Evolutionary conservation across 2,888 invertebrate species (phyloP), one percentile per base, ranked within the genome.

Genomic region (Melolontha melolontha): DNA sequence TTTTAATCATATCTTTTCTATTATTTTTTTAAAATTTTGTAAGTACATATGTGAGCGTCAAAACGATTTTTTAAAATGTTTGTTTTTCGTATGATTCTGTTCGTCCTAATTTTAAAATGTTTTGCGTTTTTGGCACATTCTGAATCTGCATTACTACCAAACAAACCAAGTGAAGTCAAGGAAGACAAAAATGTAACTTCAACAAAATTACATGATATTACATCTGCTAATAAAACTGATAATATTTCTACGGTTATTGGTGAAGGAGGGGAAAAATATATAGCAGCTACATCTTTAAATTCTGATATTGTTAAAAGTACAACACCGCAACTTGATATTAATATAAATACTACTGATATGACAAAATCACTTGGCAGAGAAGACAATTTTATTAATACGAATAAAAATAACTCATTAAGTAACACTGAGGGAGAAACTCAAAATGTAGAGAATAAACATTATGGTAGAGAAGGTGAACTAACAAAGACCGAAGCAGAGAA

Each of bases 11-110:
- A 39, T 10, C 14, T 64, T 55, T 47, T 11, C 16, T 16, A 49
- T 66, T 14, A n/a, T 66, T 66, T 51, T 54, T 64, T 64, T 50
- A 57, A 64, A 64, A 57, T 64, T 68, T 29, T n/a, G 39, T 34
- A 41, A 55, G 47, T 34, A 50, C 57, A 39, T 42, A 64, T 64
- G 68, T 57, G 49, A 68, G 14, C 42, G 27, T 40, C 34, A n/a
- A 27, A 12, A 27, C 10, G 16, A n/a, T 39, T 29, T 29, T 49
- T 42, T 55, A 63, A 55, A 27, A 69, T 69, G 68, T 69, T 65
- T 66, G 22, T 42, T 69, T 69, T 69, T 39, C 59, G 52, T 44
- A 41, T 44, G 27, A 17, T 66, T 52, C 22, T 34, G 51, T 65
- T 65, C 12, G 59, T 42, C 39, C 29, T 59, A 16, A 51, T 69